Evolutionary conservation across 2,113 vertebrate species (phyloP).

Genomic region (Vicugna pacos): DNA sequence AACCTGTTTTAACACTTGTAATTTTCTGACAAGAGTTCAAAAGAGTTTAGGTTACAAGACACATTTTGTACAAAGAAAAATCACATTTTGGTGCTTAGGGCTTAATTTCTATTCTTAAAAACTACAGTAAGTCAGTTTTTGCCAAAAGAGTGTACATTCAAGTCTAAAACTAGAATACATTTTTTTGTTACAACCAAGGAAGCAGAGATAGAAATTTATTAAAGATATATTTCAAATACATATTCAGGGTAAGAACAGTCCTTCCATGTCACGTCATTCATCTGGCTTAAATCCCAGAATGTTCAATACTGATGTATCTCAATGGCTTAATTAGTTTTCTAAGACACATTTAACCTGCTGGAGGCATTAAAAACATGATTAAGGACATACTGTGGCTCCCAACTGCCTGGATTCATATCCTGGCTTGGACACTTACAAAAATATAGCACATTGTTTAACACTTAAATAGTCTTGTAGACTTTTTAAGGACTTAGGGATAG

Average conservation of each 20-base stretch:
- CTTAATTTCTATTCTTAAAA: constrained; percentile 39
- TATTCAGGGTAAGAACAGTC: constrained; percentile 14
- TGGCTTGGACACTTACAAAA: constrained; percentile 14
- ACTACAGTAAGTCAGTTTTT: neutral
- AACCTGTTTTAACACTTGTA: neutral
- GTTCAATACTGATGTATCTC: constrained; percentile 2
- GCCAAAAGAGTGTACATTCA: neutral
- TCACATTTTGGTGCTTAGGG: neutral
- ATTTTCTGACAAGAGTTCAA: constrained; percentile 47
- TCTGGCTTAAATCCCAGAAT: neutral
- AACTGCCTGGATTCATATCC: neutral
- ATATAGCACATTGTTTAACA: neutral
- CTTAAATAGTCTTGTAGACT: neutral
- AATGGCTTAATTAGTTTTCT: constrained; percentile 7
- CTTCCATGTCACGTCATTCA: neutral
- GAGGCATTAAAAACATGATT: neutral
- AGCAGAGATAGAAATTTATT: constrained; percentile 56
- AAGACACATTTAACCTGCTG: neutral
- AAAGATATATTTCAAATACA: constrained; percentile 34
- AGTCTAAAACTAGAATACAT: constrained; percentile 6
- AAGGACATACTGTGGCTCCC: neutral
- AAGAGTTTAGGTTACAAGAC: neutral
- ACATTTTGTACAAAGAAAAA: constrained; percentile 53
- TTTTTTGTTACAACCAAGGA: constrained; percentile 34
- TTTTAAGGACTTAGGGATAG: neutral